Evolutionary conservation across 2,113 vertebrate species (phyloP).

Genomic region (Neofelis nebulosa): DNA sequence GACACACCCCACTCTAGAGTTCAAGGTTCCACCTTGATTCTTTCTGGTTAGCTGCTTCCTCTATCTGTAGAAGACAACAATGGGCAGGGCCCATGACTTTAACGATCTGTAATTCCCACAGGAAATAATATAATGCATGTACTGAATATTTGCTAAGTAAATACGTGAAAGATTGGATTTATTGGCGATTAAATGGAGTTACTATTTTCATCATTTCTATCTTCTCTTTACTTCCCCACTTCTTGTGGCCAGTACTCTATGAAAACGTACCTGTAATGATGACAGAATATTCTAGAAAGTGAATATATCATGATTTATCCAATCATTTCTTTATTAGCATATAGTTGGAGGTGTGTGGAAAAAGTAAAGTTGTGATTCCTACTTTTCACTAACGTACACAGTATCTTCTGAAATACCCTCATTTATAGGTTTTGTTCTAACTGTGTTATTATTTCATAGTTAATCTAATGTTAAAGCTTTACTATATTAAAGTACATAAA

Average conservation of each 20-base stretch:
- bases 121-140: neutral
- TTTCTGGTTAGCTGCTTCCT: neutral
- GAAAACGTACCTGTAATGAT: neutral
- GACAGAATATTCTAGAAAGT: conserved; percentile 1
- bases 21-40: neutral
- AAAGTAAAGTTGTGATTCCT: neutral
- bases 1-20: neutral
- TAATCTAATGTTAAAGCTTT: neutral
- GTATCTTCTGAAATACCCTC: neutral
- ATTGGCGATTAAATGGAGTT: neutral
- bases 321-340: conserved; percentile 3
- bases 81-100: neutral
- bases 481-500: neutral
- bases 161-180: neutral
- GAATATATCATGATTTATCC: neutral
- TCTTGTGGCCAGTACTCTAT: neutral
- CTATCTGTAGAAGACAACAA: neutral
- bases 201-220: neutral
- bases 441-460: neutral
- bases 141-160: neutral
- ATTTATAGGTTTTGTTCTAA: neutral
- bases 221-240: neutral
- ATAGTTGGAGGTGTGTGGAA: neutral
- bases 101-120: neutral
- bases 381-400: neutral